Evolutionary conservation across 2,888 invertebrate genomes (phyloP).

Genomic region (Scaptomyza flava): DNA sequence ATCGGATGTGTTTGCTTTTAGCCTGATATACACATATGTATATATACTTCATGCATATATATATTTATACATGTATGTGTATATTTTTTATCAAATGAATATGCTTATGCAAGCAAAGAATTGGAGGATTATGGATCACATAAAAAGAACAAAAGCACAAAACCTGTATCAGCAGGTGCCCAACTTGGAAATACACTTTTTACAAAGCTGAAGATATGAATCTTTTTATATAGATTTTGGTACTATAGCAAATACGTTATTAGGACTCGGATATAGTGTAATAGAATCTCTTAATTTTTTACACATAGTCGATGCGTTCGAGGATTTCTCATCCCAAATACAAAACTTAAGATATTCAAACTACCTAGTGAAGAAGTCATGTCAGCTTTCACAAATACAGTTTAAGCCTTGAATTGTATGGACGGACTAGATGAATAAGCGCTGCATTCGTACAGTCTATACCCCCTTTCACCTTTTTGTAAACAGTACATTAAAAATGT

Average conservation of each 20-base stretch:
- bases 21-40: background rate
- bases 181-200: background rate
- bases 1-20: slow-evolving; percentile 31
- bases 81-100: slow-evolving; percentile 24
- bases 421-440: background rate
- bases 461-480: background rate
- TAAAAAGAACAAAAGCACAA: slow-evolving; percentile 25
- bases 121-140: slow-evolving; percentile 49
- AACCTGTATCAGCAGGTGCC: background rate
- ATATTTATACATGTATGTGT: background rate
- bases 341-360: no score
- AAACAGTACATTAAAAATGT: slow-evolving; percentile 13
- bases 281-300: no score
- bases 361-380: background rate
- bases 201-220: background rate
- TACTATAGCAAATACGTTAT: background rate
- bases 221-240: no score
- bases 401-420: background rate
- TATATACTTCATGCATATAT: background rate
- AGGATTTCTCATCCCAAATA: no score
- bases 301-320: no score
- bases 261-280: no score
- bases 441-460: background rate
- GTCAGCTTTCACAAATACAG: background rate
- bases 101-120: slow-evolving; percentile 66